Percentiles rank a stretch among this genome's conserved stretches.
These are phyloP conservation scores for Nomia melanderi DNA, from an alignment of 1,140 invertebrate genomes.

Conservation along the genomic window DNA sequence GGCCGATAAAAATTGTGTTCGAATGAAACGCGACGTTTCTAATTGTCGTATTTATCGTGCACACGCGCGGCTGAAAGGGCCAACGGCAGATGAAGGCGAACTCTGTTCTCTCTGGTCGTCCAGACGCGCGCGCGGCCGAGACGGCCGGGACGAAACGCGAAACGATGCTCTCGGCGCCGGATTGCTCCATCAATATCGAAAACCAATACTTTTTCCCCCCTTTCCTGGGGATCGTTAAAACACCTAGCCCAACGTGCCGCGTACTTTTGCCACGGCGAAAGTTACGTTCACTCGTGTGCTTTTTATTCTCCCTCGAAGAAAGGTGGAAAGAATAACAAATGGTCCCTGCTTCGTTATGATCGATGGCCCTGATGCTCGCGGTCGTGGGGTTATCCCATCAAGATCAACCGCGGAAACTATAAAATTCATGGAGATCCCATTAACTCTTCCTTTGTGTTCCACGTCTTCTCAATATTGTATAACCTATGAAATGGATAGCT, in stretches of 20 bases:
- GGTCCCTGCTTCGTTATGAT: neutral
- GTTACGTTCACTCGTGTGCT: neutral
- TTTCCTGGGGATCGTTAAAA: neutral
- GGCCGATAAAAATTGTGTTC: conserved; percentile 14
- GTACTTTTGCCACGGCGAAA: neutral
- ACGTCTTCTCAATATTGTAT: no score
- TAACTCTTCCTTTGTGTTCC: no score
- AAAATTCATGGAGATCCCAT: no score
- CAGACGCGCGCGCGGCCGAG: neutral
- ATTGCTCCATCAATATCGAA: neutral
- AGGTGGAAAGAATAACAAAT: conserved; percentile 4
- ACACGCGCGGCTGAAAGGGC: neutral
- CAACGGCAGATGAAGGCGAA: neutral
- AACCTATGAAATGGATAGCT: no score
- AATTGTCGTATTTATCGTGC: conserved; percentile 39
- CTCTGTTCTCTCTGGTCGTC: no score
- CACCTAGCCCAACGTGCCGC: neutral
- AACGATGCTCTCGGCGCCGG: no score
- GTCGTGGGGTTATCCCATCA: neutral
- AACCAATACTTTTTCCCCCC: neutral
- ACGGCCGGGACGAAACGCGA: no score
- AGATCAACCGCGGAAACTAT: neutral
- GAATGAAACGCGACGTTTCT: conserved; percentile 25
- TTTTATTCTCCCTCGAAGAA: neutral
- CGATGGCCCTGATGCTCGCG: neutral